Base-by-base conservation (phyloP, 1,140 invertebrate genomes). In the Sinella curviseta region DNA sequence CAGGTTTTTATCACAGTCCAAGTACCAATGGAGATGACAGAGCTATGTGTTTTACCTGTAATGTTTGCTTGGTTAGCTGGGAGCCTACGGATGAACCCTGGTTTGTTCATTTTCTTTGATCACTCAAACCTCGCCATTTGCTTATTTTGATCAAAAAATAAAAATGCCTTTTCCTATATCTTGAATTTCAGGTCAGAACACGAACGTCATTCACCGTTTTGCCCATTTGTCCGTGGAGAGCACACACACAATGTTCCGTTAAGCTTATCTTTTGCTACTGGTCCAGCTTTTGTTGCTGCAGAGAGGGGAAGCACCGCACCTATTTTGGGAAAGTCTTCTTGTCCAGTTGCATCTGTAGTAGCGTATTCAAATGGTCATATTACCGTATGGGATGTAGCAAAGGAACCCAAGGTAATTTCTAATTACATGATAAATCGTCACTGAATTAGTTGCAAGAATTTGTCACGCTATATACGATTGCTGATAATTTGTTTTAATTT, bases 201-300 rank as follows among this genome's bases (percentile, higher is more conserved):
- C 85, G 95, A 97, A 87, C 89, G 96, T 12, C 96, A 98, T 88
- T 97, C 95, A 26, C 95, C 95, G 16, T 91, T 91, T 78, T 98
- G 96, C 87, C 94, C 95, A 0, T 97, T 97, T 87, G 94, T 98
- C 1, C 93, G 95, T 85, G 95, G 95, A 26, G 95, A 97, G 86
- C 96, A 95, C 84, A 98, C 95, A 16, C 95, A 96, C 87, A 98
- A 98, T 88, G 95, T 97, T 73, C 95, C 96, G n/a, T 89, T 97
- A 48, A 92, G 92, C 79, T 93, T 96, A 17, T 95, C 94, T 30
- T 93, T 95, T 86, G 95, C 95, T 17, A 96, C 95, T 54, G 93
- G 93, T 83, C 95, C 95, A 65, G 95, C 95, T 2, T 86, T 86
- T 34, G 81, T 84, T 39, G 87, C 89, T 89, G 82, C 88, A 85